A percentile compares a stretch with the other conserved stretches of the same genome.
Conservation (phyloP, 1,140 invertebrate genomes). For the Scylla paramamosain region DNA sequence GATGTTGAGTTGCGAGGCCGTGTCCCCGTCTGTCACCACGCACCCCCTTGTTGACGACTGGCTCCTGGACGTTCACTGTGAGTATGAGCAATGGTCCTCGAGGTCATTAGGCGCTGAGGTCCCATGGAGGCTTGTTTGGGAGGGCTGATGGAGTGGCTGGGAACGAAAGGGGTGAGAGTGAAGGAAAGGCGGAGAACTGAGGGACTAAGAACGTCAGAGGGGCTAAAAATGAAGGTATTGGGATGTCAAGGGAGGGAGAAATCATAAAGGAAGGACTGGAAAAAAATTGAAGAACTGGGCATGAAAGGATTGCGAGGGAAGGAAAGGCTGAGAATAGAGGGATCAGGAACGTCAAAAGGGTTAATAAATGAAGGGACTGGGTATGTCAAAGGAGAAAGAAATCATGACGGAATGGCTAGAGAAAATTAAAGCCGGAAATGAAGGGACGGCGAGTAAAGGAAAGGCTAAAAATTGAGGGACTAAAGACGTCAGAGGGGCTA, state of each 20-base stretch:
- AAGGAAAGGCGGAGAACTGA: background rate
- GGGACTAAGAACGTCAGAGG: background rate
- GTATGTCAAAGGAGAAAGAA: no score
- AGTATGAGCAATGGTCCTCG: background rate
- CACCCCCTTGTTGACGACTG: slow-evolving; percentile 39
- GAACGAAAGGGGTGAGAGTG: background rate
- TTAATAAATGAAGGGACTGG: no score
- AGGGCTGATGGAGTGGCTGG: background rate
- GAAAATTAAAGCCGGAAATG: no score
- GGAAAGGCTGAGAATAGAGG: no score
- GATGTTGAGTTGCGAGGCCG: slow-evolving; percentile 30
- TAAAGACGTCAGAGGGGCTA: no score
- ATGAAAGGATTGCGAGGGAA: background rate
- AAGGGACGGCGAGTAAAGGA: no score
- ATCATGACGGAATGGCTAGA: no score
- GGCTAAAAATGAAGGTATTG: background rate
- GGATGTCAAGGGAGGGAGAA: no score
- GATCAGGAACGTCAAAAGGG: no score
- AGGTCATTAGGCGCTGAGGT: background rate
- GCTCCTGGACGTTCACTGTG: slow-evolving; percentile 38
- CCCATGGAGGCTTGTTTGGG: no score
- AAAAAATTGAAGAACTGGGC: background rate
- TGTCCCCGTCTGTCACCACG: background rate
- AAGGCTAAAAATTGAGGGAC: no score
- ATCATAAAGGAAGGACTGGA: background rate